These are phyloP conservation scores for Saccostrea cuccullata DNA, from an alignment of 1,140 invertebrate species.

Conservation along the genomic window DNA sequence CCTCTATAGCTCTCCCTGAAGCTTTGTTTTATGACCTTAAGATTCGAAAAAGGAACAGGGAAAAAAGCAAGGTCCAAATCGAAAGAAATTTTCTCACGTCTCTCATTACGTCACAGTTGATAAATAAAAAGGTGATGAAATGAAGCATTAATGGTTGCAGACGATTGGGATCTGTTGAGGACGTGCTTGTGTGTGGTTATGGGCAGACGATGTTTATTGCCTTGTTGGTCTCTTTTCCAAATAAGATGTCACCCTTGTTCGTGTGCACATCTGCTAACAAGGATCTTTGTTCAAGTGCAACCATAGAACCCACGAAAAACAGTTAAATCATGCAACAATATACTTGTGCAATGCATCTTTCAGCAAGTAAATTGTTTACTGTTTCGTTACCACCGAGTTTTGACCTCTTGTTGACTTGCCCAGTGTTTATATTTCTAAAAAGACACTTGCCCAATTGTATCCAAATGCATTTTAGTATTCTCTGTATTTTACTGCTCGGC, in stretches of 20 bases:
- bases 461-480: not conserved
- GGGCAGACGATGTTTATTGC: constrained; percentile 19
- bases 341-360: constrained; percentile 8
- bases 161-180: not conserved
- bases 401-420: not conserved
- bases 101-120: constrained; percentile 16
- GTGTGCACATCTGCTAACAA: constrained; percentile 24
- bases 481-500: not conserved
- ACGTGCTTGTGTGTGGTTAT: not conserved
- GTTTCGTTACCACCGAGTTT: not conserved
- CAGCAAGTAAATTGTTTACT: not conserved
- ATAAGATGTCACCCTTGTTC: constrained; percentile 27
- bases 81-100: not conserved
- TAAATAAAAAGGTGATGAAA: constrained; percentile 37
- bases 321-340: constrained; percentile 22
- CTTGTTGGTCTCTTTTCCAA: not conserved
- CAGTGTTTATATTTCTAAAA: not conserved
- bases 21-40: not conserved
- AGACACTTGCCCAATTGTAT: not conserved
- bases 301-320: not conserved
- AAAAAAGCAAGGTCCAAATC: constrained; percentile 1
- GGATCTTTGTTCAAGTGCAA: constrained; percentile 33
- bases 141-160: constrained; percentile 16
- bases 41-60: not conserved
- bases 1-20: not conserved